These are phyloP conservation scores for Fukomys damarensis DNA, from an alignment of 2,113 vertebrate genomes.

Conservation along the genomic window DNA sequence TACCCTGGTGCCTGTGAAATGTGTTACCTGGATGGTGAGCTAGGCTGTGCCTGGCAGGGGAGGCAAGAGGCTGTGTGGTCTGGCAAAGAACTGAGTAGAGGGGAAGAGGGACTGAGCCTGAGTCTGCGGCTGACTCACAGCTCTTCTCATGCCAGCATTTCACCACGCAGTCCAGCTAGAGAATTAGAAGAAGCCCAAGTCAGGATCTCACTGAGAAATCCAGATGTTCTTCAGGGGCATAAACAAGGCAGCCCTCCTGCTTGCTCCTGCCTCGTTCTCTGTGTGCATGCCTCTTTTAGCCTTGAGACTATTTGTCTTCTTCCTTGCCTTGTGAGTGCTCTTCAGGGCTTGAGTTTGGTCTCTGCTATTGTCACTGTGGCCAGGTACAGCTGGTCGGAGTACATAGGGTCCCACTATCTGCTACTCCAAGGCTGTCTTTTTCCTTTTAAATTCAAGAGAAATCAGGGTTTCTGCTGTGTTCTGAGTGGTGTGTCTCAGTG, in stretches of 20 bases:
- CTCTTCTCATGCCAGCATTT: constrained; percentile 59
- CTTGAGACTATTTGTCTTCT: background rate
- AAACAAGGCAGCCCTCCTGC: constrained; percentile 30
- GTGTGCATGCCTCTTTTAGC: background rate
- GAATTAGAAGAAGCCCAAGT: constrained; percentile 66
- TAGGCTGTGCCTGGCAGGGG: constrained; percentile 70
- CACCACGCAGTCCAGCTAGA: constrained; percentile 62
- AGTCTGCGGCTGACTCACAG: constrained; percentile 67
- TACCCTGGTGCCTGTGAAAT: constrained; percentile 71
- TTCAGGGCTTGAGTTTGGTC: background rate
- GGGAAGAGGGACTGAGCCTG: constrained; percentile 62
- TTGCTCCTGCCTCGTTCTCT: background rate
- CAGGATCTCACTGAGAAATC: constrained; percentile 56
- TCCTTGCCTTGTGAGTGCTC: background rate
- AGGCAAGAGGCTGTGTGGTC: constrained; percentile 76
- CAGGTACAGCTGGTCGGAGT: background rate
- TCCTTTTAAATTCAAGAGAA: background rate
- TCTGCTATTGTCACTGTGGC: background rate
- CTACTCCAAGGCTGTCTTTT: background rate
- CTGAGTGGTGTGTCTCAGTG: background rate
- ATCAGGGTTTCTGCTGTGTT: background rate
- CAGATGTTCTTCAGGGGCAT: constrained; percentile 63
- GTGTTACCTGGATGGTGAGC: constrained; percentile 74
- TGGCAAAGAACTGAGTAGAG: constrained; percentile 70
- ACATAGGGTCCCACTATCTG: accelerated